A percentile compares a stretch with the other conserved stretches of the same genome.
phyloP scores from a whole-genome alignment of 2,797 vertebrate genomes.

The Moxostoma hubbsi region DNA sequence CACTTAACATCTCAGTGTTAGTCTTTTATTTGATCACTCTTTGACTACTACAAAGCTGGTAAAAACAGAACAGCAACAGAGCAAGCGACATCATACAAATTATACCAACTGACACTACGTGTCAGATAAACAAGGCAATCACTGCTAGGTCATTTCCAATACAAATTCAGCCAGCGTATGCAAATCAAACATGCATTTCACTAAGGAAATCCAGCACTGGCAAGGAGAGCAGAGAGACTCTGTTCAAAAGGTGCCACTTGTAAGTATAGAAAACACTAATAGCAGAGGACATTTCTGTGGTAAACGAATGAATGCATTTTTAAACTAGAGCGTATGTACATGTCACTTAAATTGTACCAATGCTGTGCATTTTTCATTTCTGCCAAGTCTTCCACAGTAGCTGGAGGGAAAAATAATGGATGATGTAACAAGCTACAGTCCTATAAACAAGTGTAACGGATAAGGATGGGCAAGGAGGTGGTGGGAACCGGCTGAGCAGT shows the following conservation, averaged over 20 bases:
- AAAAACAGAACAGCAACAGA: slow-evolving; percentile 15
- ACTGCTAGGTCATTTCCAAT: slow-evolving; percentile 19
- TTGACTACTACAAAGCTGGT: not conserved
- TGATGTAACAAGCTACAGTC: too few relatives aligned
- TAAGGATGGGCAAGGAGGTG: too few relatives aligned
- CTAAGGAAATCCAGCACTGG: slow-evolving; percentile 3
- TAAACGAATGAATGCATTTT: too few relatives aligned
- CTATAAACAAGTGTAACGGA: too few relatives aligned
- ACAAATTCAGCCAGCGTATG: slow-evolving; percentile 45
- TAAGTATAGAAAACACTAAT: not conserved
- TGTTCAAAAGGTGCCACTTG: not conserved
- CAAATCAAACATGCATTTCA: slow-evolving; percentile 35
- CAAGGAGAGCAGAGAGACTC: not conserved
- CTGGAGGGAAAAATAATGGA: too few relatives aligned
- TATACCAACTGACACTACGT: slow-evolving; percentile 9
- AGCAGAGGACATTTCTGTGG: not conserved
- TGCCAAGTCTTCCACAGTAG: too few relatives aligned
- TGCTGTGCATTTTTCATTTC: too few relatives aligned
- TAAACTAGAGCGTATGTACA: too few relatives aligned
- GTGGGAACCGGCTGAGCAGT: too few relatives aligned
- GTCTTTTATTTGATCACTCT: not conserved
- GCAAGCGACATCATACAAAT: slow-evolving; percentile 1
- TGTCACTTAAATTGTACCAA: too few relatives aligned
- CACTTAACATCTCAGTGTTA: not conserved
- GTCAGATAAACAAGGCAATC: slow-evolving; percentile 34